Evolutionary conservation across 1,140 invertebrate genomes (phyloP).

Genomic region (Drosophila micromelanica): DNA sequence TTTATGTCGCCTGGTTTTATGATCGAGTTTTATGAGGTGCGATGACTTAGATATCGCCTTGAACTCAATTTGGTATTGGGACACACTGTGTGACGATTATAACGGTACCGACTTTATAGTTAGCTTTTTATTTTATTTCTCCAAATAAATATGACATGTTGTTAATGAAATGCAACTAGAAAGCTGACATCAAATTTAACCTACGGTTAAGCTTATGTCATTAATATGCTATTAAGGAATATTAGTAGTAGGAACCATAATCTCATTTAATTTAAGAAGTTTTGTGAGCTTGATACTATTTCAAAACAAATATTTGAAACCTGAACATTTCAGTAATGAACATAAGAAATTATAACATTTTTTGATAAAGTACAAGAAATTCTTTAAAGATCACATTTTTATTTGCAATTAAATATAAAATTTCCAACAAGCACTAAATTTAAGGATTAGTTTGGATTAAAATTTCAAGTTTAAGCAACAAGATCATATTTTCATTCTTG

Average conservation of each 20-base stretch:
- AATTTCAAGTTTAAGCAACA: neutral
- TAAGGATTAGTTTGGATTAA: conserved; percentile 12
- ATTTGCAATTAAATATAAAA: too few species aligned
- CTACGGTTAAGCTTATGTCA: neutral
- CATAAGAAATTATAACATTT: too few species aligned
- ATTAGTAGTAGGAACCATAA: neutral
- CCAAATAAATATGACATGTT: conserved; percentile 56
- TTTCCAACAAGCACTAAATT: neutral
- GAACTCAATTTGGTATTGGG: conserved; percentile 57
- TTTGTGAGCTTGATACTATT: too few species aligned
- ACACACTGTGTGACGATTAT: conserved; percentile 41
- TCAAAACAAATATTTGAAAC: too few species aligned
- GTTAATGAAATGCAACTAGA: conserved; percentile 52
- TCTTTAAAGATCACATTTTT: too few species aligned
- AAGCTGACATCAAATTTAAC: conserved; percentile 34
- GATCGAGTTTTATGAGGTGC: conserved; percentile 76
- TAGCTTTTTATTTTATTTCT: conserved; percentile 42
- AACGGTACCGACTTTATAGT: conserved; percentile 65
- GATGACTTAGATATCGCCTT: conserved; percentile 81
- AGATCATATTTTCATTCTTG: conserved; percentile 26
- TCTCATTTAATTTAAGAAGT: neutral
- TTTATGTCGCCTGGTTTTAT: conserved; percentile 63
- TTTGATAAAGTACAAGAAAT: too few species aligned
- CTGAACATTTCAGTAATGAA: too few species aligned
- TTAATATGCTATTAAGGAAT: conserved; percentile 8